Evolutionary conservation across 2,888 invertebrate genomes (phyloP).

Genomic region (Aspidapion aeneum): DNA sequence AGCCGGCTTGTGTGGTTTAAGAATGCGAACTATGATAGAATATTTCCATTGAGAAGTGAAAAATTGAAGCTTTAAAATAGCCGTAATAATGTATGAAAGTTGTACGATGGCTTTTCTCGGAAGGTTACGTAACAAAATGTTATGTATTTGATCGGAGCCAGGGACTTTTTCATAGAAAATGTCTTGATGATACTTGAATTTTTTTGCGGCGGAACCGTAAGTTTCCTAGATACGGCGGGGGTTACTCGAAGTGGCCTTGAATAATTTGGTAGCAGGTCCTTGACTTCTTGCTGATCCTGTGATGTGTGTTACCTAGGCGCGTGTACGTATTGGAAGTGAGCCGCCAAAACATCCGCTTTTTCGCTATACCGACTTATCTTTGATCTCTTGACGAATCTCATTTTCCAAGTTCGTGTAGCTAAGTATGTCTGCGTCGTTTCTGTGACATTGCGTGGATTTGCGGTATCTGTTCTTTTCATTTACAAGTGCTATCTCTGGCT

Average conservation of each 20-base stretch:
- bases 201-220: neutral
- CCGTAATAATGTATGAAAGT: no score
- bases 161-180: constrained; percentile 24
- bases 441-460: neutral
- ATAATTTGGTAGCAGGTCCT: neutral
- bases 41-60: constrained; percentile 25
- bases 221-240: no score
- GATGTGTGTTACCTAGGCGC: neutral
- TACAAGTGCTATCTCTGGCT: neutral
- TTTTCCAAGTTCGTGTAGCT: no score
- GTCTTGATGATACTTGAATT: neutral
- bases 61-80: no score
- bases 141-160: no score
- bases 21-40: neutral
- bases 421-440: no score
- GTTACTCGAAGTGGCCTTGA: neutral
- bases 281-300: neutral
- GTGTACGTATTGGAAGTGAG: neutral
- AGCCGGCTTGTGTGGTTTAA: neutral
- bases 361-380: neutral
- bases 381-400: no score
- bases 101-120: no score
- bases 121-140: no score
- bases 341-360: neutral
- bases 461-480: neutral